Evolutionary conservation across 2,888 invertebrate species (phyloP), one percentile per base, ranked within the genome.

Genomic region (Nymphalis urticae): DNA sequence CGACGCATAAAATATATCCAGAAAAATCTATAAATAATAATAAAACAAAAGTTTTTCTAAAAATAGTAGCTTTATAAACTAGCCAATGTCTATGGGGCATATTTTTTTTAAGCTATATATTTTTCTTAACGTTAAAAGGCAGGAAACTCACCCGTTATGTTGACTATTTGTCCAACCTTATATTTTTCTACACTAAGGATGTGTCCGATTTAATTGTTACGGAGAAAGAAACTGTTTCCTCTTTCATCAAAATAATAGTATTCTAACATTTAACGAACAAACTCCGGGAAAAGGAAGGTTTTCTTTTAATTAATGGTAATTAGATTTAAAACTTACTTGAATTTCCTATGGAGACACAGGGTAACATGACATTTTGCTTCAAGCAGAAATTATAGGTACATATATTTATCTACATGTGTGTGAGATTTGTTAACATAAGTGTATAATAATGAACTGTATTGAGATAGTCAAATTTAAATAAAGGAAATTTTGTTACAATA

Each of bases 291-390:
- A 53, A 27, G 17, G 32, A 56, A 32, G n/a, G 32, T 56, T 56
- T 56, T 56, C 32, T 56, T 56, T 56, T 17, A 56, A 56, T 56
- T 56, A 56, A 56, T 56, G 56, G 56, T 56, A 27, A 27, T 53
- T 24, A 53, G 53, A 13, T 53, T 53, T 53, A 3, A 27, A 24
- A 24, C 27, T 24, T 16, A 53, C 24, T 13, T 53, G 24, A 24
- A 24, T 24, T 53, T 53, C 53, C 53, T 53, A 24, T 53, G 53
- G 13, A 24, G 24, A 53, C 24, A 13, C 24, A 24, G 19, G 50
- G 19, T 10, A 10, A 16, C 13, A 21, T 13, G 10, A 10, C 24
- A 8, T 24, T n/a, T 53, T 53, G 24, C 24, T 53, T 53, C 16
- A 24, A 53, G 27, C 6, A 6, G 53, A 13, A 13, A 13, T 24